Evolutionary conservation across 2,888 invertebrate genomes (phyloP), one percentile per base, ranked within the genome.

Genomic region (Lasius platythorax): DNA sequence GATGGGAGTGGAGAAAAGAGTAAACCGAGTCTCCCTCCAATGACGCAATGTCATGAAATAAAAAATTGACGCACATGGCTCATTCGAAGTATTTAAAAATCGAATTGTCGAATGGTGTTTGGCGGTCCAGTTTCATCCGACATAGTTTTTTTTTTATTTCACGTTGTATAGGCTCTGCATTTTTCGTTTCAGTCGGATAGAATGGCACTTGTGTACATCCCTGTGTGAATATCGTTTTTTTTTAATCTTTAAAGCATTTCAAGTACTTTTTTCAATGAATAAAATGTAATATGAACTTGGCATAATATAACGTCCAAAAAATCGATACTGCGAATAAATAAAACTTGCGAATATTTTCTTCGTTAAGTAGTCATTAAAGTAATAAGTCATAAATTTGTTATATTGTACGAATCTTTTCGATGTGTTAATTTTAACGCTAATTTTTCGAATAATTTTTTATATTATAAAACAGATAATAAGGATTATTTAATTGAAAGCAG

Each of bases 131-230:
- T 76, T 66, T 50, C 18, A 43, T 3, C 5, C 15, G 40, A 12
- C 8, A 33, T 61, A 43, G 46, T 61, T 30, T 50, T 76, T 74
- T 74, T 76, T 73, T 73, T 12, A 73, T 76, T 76, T 66, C 15
- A 23, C 64, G 3, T 46, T 46, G 5, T 53, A 50, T 23, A 76
- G 28, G 30, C 23, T 53, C 37, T 28, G 37, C 23, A 37, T 50
- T 8, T 76, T 66, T 43, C 3, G 64, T 63, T 76, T 53, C 37
- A 67, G 9, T 5, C 8, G 28, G 3, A 37, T 28, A 66, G 53
- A 50, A 23, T 50, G 40, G 8, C 18, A n/a, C 66, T 50, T 33
- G 64, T 33, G 8, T 50, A 53, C n/a, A 53, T n/a, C 8, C 12
- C n/a, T 33, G 30, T 33, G 30, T 15, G 3, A 50, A 64, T 75